Evolutionary conservation across 2,113 vertebrate genomes (phyloP).

Genomic region (Calypte anna): DNA sequence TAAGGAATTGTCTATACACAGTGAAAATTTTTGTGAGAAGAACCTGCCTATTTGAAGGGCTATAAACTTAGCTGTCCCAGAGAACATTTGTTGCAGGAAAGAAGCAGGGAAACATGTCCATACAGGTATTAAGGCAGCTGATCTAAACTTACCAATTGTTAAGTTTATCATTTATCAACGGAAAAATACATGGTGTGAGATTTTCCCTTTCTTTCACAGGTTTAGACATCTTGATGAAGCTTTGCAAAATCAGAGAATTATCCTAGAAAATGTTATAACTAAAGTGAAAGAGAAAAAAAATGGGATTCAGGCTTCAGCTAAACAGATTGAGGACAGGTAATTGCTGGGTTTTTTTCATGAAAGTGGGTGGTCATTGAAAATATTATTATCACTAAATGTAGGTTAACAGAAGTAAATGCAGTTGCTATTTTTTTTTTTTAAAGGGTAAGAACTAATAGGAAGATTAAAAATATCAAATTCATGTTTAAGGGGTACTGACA

Average conservation of each 20-base stretch:
- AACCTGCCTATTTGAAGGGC: neutral
- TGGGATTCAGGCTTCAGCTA: slow-evolving; percentile 77
- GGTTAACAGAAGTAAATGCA: neutral
- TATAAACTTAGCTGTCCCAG: neutral
- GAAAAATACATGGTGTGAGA: neutral
- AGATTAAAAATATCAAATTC: neutral
- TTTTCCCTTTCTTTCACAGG: slow-evolving; percentile 45
- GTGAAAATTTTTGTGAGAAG: neutral
- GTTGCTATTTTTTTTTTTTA: neutral
- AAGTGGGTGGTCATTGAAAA: neutral
- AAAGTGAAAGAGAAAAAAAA: slow-evolving; percentile 84
- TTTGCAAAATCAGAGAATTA: slow-evolving; percentile 78
- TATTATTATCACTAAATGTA: neutral
- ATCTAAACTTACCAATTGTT: neutral
- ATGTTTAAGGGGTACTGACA: neutral
- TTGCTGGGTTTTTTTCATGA: neutral
- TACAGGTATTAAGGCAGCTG: neutral
- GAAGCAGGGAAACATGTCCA: neutral
- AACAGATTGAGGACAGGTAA: slow-evolving; percentile 85
- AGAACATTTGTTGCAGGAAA: neutral
- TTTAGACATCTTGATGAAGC: slow-evolving; percentile 82
- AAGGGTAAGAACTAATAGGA: neutral
- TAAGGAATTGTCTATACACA: neutral
- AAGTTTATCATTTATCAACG: neutral
- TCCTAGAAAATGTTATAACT: slow-evolving; percentile 79